These are phyloP conservation scores for Epinephelus fuscoguttatus DNA, from an alignment of 2,113 vertebrate species.

Conservation along the genomic window DNA sequence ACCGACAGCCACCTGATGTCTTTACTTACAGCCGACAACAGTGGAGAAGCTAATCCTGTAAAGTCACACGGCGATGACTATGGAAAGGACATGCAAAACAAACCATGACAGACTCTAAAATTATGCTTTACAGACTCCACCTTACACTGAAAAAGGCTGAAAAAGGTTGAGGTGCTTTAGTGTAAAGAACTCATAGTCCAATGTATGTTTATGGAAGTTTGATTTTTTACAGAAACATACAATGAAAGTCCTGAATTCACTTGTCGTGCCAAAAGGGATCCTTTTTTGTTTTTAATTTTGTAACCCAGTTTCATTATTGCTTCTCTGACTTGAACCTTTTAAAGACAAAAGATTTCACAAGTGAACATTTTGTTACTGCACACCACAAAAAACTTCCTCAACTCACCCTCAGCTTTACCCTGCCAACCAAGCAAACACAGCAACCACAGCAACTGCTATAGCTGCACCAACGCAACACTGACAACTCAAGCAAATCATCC, in stretches of 20 bases:
- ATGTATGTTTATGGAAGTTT: neutral
- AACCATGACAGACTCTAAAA: neutral
- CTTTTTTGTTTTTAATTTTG: slow-evolving; percentile 5
- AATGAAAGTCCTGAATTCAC: neutral
- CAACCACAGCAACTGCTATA: slow-evolving; percentile 34
- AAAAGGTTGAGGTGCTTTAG: neutral
- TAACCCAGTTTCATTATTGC: slow-evolving; percentile 4
- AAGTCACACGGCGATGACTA: slow-evolving; percentile 46
- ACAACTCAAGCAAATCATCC: slow-evolving; percentile 18
- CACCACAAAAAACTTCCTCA: slow-evolving; percentile 36
- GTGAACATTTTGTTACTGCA: neutral
- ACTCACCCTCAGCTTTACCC: slow-evolving; percentile 10
- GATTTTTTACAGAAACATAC: neutral
- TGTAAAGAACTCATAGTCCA: neutral
- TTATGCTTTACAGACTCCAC: neutral
- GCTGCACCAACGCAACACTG: slow-evolving; percentile 18
- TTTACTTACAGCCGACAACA: neutral
- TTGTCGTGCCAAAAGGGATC: neutral
- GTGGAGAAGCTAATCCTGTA: slow-evolving; percentile 34
- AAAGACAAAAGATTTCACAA: slow-evolving; percentile 23
- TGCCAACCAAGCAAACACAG: slow-evolving; percentile 54
- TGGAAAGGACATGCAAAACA: slow-evolving; percentile 57
- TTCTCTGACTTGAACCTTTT: neutral
- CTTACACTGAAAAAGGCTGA: neutral
- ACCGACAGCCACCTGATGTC: neutral